Base-by-base conservation (phyloP, 1,140 invertebrate genomes). In the Papilio glaucus region DNA sequence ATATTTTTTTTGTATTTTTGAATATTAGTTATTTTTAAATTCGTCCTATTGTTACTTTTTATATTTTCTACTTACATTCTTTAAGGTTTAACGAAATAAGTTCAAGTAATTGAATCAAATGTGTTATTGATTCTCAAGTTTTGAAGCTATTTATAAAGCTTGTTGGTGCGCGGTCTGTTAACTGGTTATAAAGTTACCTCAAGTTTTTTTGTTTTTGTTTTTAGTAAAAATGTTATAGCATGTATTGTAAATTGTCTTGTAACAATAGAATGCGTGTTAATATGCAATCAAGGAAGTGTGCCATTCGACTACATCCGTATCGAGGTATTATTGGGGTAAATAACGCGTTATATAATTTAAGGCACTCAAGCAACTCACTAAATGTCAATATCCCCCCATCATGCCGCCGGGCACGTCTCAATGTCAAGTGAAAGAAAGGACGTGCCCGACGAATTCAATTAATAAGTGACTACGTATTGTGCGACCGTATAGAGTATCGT, bases 351-450 rank as follows among this genome's bases (percentile, higher is more conserved):
- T 72, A 68, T 72, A 73, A 77, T 65, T 57, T 49, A 60, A 72
- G 63, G 21, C 67, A 63, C 37, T 70, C 33, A 69, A 41, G 74
- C 61, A 72, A 65, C 18, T 39, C 41, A 42, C 61, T 15, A 78
- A 83, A 79, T 80, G 85, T 85, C 84, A 88, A 86, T 86, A 88
- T 90, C 81, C 84, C 29, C 87, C 80, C 71, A 78, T 80, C 53
- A 67, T 68, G 60, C 73, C 85, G 83, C 84, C 84, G 81, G 82
- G 87, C 85, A 85, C 79, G 80, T 83, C 78, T 84, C 90, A 92
- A 91, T 92, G 89, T 92, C 88, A 92, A 92, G 85, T 89, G 86
- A 92, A 86, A 89, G 88, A 91, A 82, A 84, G 82, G 81, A 87
- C 80, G 79, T 86, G 77, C 80, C 61, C 67, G 45, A 72, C 65